A percentile compares a stretch with the other conserved stretches of the same genome.
Conservation (phyloP, 2,113 vertebrate genomes). For the Otus sunia region DNA sequence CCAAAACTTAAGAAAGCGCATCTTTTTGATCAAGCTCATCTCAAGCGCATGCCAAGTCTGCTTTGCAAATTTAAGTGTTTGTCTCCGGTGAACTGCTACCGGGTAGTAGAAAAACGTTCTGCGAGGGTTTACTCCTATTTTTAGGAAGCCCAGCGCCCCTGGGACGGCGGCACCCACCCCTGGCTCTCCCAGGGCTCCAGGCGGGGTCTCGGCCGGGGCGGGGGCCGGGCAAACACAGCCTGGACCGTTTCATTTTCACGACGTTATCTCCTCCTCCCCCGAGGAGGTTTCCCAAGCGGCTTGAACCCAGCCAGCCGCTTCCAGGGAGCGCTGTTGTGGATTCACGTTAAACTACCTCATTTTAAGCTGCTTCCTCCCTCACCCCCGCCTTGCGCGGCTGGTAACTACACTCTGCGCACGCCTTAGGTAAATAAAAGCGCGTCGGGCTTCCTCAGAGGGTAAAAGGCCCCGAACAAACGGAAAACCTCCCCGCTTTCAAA, state of each 20-base stretch:
- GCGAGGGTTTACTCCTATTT: accelerated
- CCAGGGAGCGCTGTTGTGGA: accelerated
- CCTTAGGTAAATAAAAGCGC: background rate
- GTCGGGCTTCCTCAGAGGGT: background rate
- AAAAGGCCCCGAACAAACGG: background rate
- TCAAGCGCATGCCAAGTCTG: accelerated
- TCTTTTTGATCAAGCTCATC: background rate
- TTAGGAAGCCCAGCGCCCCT: accelerated
- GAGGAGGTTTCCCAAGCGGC: accelerated
- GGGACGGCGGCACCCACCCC: accelerated
- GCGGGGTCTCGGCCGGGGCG: accelerated
- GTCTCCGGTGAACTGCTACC: accelerated
- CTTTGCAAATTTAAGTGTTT: accelerated
- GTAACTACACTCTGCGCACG: background rate
- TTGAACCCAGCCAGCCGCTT: background rate
- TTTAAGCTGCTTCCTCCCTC: background rate
- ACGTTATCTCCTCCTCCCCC: background rate
- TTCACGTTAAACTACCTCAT: background rate
- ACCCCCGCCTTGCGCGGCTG: background rate
- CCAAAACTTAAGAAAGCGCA: background rate
- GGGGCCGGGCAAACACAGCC: background rate
- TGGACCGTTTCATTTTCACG: accelerated
- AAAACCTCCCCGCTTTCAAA: too few relatives aligned
- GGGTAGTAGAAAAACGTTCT: accelerated
- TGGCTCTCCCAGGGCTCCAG: background rate